Evolutionary conservation across 1,140 invertebrate species (phyloP), one percentile per base, ranked within the genome.

Genomic region (Drosophila eugracilis): DNA sequence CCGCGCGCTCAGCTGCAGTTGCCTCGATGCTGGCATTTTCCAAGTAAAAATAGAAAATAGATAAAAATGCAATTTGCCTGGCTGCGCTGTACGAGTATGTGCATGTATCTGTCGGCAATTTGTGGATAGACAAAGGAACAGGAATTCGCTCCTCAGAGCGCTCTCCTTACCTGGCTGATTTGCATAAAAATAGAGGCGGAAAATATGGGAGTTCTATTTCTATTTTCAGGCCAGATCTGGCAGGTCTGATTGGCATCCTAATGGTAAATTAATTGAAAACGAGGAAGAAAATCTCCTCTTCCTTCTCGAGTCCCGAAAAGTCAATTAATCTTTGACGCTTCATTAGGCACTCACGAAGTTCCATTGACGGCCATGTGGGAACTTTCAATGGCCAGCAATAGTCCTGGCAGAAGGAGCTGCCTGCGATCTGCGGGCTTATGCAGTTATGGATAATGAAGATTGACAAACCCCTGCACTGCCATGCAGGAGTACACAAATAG

Each of bases 121-220:
- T 80, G 77, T 70, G 83, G 59, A 86, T 86, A 86, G 81, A 86
- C 81, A 86, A 80, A 84, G 81, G 83, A 88, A 78, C 83, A 86
- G 81, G 83, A 86, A 86, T 86, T 86, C 53, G 69, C 77, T 75
- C 54, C 72, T 79, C 72, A 79, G 83, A 85, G 73, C 74, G 58
- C 50, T 83, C 32, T 71, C 71, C 66, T 77, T 59, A 63, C 49
- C 57, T 76, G 36, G 4, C 36, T 73, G 60, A 75, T 85, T 86
- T 86, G 74, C 81, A 81, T 88, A 88, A 58, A 88, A 86, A 86
- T 88, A 86, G 83, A 86, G 36, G 26, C 26, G n/a, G 26, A 32
- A 34, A 15, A 1, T 5, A 42, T 67, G 26, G 42, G 17, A 24
- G 36, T 30, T 12, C 37, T n/a, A 10, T 67, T 62, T 34, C 15